A percentile compares a stretch with the other conserved stretches of the same genome.
Evolutionary conservation across 30 jellyfish, hydroid and myxozoan genomes (phyloP).

Genomic region (Mastigias papua): DNA sequence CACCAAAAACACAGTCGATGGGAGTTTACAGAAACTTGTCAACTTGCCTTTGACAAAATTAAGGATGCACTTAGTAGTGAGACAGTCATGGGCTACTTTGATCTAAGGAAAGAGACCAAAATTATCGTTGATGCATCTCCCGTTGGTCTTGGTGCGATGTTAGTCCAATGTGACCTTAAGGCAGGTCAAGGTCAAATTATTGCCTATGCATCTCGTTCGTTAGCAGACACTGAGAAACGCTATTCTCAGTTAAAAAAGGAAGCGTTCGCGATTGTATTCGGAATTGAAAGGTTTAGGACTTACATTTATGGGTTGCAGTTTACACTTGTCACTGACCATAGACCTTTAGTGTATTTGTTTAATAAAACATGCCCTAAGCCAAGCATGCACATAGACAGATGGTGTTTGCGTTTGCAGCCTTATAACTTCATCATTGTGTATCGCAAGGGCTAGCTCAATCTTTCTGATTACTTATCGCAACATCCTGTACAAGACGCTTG

Average conservation of each 20-base stretch:
- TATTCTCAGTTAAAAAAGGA: conserved; percentile 41
- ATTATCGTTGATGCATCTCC: conserved; percentile 37
- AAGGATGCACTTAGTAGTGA: not conserved
- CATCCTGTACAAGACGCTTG: not conserved
- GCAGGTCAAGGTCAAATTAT: not conserved
- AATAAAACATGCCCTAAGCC: not conserved
- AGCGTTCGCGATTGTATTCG: conserved; percentile 12
- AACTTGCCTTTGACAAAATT: conserved; percentile 27
- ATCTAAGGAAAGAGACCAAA: conserved; percentile 12
- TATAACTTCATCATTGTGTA: no score
- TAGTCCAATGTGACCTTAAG: conserved; percentile 1
- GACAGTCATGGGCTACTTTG: conserved; percentile 19
- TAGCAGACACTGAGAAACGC: conserved; percentile 23
- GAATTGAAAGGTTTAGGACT: conserved; percentile 2
- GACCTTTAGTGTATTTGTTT: conserved; percentile 10
- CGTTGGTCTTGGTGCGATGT: conserved; percentile 40
- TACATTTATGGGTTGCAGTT: conserved; percentile 29
- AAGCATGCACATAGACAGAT: conserved; percentile 34
- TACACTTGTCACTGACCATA: conserved; percentile 27
- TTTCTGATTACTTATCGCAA: not conserved
- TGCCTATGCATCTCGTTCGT: conserved; percentile 29
- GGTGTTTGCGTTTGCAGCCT: conserved; percentile 15
- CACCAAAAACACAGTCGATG: not conserved
- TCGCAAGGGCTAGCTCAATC: not conserved
- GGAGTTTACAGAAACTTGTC: not conserved